Conservation (phyloP, 2,797 vertebrate genomes). For the Siniperca scherzeri region DNA sequence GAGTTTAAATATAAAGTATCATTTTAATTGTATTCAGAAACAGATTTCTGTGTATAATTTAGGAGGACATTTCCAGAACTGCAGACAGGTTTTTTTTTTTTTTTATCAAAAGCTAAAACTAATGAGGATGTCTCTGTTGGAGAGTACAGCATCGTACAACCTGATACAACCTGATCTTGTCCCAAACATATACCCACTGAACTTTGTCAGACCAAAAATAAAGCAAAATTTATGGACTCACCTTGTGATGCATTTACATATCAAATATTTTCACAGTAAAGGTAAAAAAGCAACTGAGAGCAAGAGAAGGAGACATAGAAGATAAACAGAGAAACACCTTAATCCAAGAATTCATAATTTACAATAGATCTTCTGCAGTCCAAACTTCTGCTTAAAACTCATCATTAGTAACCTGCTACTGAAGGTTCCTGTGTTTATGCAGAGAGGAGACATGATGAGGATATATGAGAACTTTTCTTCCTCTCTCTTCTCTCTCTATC, state of each 20-base stretch:
- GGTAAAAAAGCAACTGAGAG: neutral
- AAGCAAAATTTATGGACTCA: neutral
- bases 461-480: neutral
- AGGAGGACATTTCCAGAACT: too few species aligned
- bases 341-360: neutral
- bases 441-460: neutral
- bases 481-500: neutral
- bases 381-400: constrained; percentile 1
- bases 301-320: neutral
- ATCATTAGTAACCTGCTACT: neutral
- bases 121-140: too few species aligned
- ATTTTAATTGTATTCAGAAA: too few species aligned
- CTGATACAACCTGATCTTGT: neutral
- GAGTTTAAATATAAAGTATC: too few species aligned
- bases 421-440: neutral
- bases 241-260: neutral
- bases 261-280: neutral
- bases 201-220: neutral
- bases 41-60: too few species aligned
- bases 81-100: too few species aligned
- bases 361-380: neutral
- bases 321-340: neutral
- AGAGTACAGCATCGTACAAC: too few species aligned
- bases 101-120: too few species aligned
- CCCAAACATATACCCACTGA: neutral